phyloP scores from a whole-genome alignment of 2,113 vertebrate species.

The Pachycephala philippinensis region DNA sequence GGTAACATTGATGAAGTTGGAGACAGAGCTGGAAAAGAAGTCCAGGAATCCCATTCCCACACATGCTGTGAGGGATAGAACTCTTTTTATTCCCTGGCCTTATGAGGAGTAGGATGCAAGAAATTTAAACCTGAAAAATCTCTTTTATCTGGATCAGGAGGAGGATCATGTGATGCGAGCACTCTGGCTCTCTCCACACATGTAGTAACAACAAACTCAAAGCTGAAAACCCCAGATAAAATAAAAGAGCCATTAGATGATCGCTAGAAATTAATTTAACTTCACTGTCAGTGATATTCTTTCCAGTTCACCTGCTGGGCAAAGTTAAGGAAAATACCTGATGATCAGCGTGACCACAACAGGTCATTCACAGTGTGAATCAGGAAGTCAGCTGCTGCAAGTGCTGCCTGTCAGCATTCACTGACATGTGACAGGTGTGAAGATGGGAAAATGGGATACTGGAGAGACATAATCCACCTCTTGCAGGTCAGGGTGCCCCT shows the following conservation, averaged over 20 bases:
- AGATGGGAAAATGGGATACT: background rate
- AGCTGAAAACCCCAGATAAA: background rate
- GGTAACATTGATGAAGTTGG: background rate
- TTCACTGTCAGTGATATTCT: background rate
- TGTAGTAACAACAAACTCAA: background rate
- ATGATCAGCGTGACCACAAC: background rate
- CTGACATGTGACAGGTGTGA: background rate
- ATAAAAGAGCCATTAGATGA: background rate
- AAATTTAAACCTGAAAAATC: background rate
- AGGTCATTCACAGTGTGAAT: background rate
- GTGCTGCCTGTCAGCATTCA: background rate
- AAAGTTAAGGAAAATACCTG: background rate
- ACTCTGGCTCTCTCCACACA: background rate
- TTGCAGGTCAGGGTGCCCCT: background rate
- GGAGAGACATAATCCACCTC: background rate
- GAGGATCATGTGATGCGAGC: background rate
- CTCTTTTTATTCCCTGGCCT: background rate
- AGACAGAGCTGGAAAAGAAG: background rate
- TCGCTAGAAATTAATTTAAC: background rate
- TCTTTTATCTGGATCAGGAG: background rate
- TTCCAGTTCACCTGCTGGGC: background rate
- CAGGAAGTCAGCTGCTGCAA: background rate
- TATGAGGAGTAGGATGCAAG: background rate
- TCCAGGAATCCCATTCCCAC: background rate
- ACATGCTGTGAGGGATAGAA: accelerated